Percentiles rank a stretch among this genome's conserved stretches.
These are phyloP conservation scores for Nixonia krombeini DNA, from an alignment of 1,140 invertebrate species.

Conservation along the genomic window DNA sequence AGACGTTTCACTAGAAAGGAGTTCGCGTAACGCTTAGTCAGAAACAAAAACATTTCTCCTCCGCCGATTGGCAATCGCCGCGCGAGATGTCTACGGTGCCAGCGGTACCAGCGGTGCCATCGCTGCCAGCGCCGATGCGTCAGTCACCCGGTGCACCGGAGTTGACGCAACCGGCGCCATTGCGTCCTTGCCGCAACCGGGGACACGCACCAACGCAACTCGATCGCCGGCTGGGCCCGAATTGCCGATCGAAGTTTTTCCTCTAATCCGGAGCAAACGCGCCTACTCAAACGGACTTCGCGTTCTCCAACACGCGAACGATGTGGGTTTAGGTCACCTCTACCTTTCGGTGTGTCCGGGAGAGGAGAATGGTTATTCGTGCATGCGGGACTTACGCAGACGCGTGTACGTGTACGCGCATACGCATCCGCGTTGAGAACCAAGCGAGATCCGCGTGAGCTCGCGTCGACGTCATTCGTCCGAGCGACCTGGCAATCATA, in stretches of 20 bases:
- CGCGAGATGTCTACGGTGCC: neutral
- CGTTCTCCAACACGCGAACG: conserved; percentile 27
- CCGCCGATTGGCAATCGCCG: neutral
- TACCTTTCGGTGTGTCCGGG: conserved; percentile 14
- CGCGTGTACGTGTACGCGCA: no score
- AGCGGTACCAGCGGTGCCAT: conserved; percentile 4
- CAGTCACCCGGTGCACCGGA: conserved; percentile 4
- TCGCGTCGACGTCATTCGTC: neutral
- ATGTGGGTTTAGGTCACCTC: conserved; percentile 37
- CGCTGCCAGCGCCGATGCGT: neutral
- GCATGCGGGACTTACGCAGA: no score
- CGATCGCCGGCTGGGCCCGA: conserved; percentile 43
- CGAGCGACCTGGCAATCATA: neutral
- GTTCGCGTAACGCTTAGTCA: conserved; percentile 37
- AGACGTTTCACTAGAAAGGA: conserved; percentile 57
- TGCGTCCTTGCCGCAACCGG: no score
- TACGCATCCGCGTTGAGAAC: neutral
- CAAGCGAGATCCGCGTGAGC: neutral
- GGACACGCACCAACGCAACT: conserved; percentile 51
- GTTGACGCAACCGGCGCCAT: conserved; percentile 36
- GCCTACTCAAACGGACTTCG: conserved; percentile 17
- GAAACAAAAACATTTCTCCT: conserved; percentile 28
- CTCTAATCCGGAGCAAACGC: conserved; percentile 44
- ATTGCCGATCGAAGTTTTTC: conserved; percentile 19
- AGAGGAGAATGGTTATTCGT: no score